phyloP scores from a whole-genome alignment of 2,888 invertebrate genomes.

The Agonopterix alstromeriana region DNA sequence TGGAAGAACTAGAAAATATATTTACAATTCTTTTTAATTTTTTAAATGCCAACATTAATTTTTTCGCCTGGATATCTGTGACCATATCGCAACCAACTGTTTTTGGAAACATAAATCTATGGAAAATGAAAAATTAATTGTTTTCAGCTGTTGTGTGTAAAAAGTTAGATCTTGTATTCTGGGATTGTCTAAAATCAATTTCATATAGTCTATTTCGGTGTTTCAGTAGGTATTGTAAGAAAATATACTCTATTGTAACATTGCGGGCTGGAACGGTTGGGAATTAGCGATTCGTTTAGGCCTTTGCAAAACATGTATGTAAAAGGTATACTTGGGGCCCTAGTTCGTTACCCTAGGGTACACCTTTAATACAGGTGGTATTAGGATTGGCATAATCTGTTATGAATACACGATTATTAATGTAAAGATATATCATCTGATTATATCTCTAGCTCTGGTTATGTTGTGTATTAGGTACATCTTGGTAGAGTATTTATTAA shows the following conservation, averaged over 20 bases:
- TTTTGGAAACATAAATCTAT: slow-evolving; percentile 36
- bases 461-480: too few species aligned
- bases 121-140: slow-evolving; percentile 36
- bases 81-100: slow-evolving; percentile 71
- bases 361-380: too few species aligned
- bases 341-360: too few species aligned
- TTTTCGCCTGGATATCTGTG: slow-evolving; percentile 69
- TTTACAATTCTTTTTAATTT: slow-evolving; percentile 61
- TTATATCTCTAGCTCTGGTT: too few species aligned
- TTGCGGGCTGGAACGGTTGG: slow-evolving; percentile 37
- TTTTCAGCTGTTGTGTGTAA: slow-evolving; percentile 62
- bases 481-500: too few species aligned
- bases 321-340: too few species aligned
- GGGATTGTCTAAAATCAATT: slow-evolving; percentile 73
- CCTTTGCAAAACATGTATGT: slow-evolving; percentile 3
- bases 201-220: slow-evolving; percentile 66
- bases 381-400: too few species aligned
- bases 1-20: slow-evolving; percentile 76
- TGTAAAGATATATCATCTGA: too few species aligned
- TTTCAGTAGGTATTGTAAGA: slow-evolving; percentile 58
- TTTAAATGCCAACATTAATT: slow-evolving; percentile 61
- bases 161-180: slow-evolving; percentile 77
- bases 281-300: slow-evolving; percentile 15
- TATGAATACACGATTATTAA: too few species aligned
- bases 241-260: slow-evolving; percentile 74